These are phyloP conservation scores for Steatocranus sp. DNA, from an alignment of 2,797 vertebrate genomes.

Conservation along the genomic window DNA sequence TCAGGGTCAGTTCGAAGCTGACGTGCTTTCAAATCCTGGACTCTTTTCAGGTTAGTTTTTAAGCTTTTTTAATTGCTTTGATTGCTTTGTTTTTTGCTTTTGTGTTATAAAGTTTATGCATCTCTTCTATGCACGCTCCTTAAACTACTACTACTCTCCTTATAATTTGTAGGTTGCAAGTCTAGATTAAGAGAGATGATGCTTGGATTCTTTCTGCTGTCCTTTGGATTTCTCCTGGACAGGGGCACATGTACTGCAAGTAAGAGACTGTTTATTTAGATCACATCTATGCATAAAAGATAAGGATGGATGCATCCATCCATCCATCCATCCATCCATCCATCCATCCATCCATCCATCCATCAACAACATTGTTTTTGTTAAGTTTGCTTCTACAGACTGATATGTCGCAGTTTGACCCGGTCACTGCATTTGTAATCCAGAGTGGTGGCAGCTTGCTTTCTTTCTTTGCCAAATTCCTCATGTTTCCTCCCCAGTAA, in stretches of 20 bases:
- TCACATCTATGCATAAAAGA: background rate
- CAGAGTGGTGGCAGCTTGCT: slow-evolving; percentile 22
- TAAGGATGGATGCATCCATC: background rate
- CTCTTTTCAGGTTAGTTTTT: slow-evolving; percentile 23
- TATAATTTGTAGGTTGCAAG: slow-evolving; percentile 28
- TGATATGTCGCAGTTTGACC: slow-evolving; percentile 21
- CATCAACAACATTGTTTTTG: background rate
- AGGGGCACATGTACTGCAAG: slow-evolving; percentile 59
- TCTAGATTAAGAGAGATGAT: slow-evolving; percentile 21
- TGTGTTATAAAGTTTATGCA: background rate
- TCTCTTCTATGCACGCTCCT: background rate
- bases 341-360: background rate
- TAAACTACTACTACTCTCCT: background rate
- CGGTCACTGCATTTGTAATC: slow-evolving; percentile 22
- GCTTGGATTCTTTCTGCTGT: slow-evolving; percentile 36
- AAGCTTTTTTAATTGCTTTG: background rate
- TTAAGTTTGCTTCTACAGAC: background rate
- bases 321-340: background rate
- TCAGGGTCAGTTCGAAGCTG: slow-evolving; percentile 2
- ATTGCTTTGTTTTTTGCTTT: background rate
- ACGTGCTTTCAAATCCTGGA: slow-evolving; percentile 8
- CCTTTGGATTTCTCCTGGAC: slow-evolving; percentile 45
- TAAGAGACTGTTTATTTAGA: slow-evolving; percentile 39
- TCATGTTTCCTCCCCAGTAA: slow-evolving; percentile 53
- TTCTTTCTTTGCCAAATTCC: slow-evolving; percentile 44